phyloP scores from a whole-genome alignment of 2,888 invertebrate species.

The Orgyia antiqua region DNA sequence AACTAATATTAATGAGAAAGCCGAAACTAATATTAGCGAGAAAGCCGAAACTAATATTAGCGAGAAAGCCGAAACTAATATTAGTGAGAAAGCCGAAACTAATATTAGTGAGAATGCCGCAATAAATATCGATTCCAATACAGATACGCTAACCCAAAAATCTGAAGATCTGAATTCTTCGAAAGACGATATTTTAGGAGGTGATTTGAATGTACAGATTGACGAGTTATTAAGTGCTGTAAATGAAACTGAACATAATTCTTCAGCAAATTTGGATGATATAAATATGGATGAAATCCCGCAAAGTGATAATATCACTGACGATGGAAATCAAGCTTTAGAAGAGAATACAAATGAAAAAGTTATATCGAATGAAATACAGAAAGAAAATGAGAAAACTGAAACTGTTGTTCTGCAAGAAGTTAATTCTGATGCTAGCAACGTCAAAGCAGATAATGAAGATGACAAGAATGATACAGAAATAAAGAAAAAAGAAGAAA shows the following conservation, averaged over 20 bases:
- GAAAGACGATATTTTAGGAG: conserved; percentile 8
- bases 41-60: no score
- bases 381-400: background rate
- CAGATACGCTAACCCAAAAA: background rate
- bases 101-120: conserved; percentile 1
- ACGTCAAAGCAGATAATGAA: background rate
- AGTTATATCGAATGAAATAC: no score
- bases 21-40: no score
- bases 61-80: no score
- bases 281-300: background rate
- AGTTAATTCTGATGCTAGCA: no score
- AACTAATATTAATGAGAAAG: background rate
- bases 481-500: background rate
- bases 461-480: background rate
- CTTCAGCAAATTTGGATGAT: conserved; percentile 1
- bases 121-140: background rate
- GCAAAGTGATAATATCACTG: background rate
- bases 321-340: background rate
- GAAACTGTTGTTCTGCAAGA: no score
- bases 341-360: no score
- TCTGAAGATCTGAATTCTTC: background rate
- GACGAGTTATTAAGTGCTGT: conserved; percentile 44
- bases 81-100: background rate
- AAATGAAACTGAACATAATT: conserved; percentile 15
- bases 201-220: conserved; percentile 46